Percentiles rank a stretch among this genome's conserved stretches.
These are phyloP conservation scores for Tribolium castaneum DNA, from an alignment of 1,140 invertebrate genomes.

Conservation along the genomic window DNA sequence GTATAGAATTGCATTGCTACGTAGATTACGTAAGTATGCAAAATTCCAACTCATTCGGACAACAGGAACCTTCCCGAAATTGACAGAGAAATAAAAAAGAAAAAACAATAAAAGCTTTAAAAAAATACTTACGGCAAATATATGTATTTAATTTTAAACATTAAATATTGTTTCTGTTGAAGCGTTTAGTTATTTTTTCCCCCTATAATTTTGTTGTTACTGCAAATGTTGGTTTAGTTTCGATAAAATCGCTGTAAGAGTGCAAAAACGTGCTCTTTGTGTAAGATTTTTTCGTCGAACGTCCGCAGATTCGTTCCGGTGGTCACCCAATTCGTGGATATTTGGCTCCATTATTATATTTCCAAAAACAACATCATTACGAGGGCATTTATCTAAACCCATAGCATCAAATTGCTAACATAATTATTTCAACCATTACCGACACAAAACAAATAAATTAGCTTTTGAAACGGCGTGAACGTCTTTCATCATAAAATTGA, in stretches of 20 bases:
- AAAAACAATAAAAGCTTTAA: no score
- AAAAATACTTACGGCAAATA: no score
- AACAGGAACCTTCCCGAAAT: no score
- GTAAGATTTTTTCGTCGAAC: not conserved
- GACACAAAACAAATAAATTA: conserved; percentile 33
- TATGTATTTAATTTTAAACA: no score
- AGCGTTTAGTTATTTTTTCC: not conserved
- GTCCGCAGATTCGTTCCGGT: not conserved
- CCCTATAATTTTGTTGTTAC: not conserved
- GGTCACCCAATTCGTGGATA: not conserved
- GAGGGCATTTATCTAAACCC: conserved; percentile 27
- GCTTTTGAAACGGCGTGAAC: conserved; percentile 28
- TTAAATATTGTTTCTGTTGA: no score
- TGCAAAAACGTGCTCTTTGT: not conserved
- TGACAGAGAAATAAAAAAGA: no score
- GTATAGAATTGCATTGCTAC: no score
- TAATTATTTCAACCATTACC: conserved; percentile 31
- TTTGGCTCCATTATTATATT: conserved; percentile 22
- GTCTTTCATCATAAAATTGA: conserved; percentile 17
- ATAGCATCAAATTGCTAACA: conserved; percentile 29
- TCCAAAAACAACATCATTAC: conserved; percentile 48
- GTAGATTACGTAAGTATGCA: no score
- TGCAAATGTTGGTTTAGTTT: not conserved
- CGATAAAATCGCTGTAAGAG: not conserved
- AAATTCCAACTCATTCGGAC: no score